phyloP scores from a whole-genome alignment of 2,888 invertebrate species.

The Brachyopa scutellaris region DNA sequence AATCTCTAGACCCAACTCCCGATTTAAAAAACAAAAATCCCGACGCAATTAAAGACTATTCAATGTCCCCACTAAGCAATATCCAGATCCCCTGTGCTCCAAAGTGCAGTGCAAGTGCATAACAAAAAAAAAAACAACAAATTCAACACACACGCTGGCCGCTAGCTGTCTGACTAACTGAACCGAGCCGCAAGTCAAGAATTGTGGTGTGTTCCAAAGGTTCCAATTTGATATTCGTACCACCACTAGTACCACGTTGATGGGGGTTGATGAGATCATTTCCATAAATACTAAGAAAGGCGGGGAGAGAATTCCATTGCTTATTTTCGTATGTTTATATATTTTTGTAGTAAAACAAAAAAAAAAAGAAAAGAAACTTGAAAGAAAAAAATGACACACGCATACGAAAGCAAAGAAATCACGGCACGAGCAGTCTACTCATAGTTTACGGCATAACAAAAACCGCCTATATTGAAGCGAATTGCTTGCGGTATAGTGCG shows the following conservation, averaged over 20 bases:
- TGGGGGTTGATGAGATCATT: conserved; percentile 66
- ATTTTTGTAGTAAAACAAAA: too few species aligned
- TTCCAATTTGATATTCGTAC: conserved; percentile 43
- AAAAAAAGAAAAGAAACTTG: conserved; percentile 26
- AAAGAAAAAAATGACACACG: conserved; percentile 43
- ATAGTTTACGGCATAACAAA: too few species aligned
- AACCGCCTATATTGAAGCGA: conserved; percentile 17
- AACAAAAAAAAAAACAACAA: not conserved
- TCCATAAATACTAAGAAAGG: conserved; percentile 51
- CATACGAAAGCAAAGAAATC: conserved; percentile 21
- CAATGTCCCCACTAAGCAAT: conserved; percentile 7
- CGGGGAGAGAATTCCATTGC: conserved; percentile 27
- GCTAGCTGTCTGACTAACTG: conserved; percentile 6
- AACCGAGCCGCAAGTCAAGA: conserved; percentile 37
- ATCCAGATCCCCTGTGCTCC: not conserved
- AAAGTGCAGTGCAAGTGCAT: conserved; percentile 3
- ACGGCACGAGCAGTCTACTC: too few species aligned
- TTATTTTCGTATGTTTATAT: conserved; percentile 19
- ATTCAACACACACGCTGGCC: not conserved
- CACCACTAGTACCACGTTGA: conserved; percentile 2
- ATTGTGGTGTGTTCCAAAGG: conserved; percentile 51
- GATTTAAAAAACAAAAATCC: too few species aligned
- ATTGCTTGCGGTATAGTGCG: not conserved
- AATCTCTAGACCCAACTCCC: too few species aligned
- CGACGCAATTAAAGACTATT: conserved; percentile 23